phyloP scores from a whole-genome alignment of 2,113 vertebrate genomes.

The Cyprinodon brontotheroides region DNA sequence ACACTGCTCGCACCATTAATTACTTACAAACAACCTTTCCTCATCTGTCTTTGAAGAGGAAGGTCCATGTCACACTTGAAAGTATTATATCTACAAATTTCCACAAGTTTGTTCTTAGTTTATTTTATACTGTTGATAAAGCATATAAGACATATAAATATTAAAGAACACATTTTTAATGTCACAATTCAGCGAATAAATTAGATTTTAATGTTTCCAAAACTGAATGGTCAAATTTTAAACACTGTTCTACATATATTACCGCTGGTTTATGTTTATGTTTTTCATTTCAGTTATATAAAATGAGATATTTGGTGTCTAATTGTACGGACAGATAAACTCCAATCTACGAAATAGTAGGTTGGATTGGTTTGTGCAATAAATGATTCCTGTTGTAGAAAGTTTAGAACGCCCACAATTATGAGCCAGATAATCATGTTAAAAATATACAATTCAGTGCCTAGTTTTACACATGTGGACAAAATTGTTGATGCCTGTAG shows the following conservation, averaged over 20 bases:
- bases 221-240: too few species aligned
- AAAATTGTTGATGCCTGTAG: too few species aligned
- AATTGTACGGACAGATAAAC: too few species aligned
- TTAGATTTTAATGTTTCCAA: neutral
- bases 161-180: neutral
- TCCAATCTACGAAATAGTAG: too few species aligned
- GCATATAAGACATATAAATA: neutral
- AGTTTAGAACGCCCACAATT: too few species aligned
- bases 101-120: neutral
- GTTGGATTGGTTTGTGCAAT: too few species aligned
- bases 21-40: slow-evolving; percentile 25
- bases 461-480: too few species aligned
- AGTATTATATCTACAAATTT: neutral
- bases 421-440: too few species aligned
- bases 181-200: neutral
- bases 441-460: too few species aligned
- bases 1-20: slow-evolving; percentile 3
- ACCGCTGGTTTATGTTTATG: neutral
- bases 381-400: too few species aligned
- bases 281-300: neutral
- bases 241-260: neutral
- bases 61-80: slow-evolving; percentile 15
- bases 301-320: neutral
- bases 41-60: slow-evolving; percentile 38
- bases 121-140: neutral